Evolutionary conservation across 2,888 invertebrate genomes (phyloP).

Genomic region (Escarpia spicata): DNA sequence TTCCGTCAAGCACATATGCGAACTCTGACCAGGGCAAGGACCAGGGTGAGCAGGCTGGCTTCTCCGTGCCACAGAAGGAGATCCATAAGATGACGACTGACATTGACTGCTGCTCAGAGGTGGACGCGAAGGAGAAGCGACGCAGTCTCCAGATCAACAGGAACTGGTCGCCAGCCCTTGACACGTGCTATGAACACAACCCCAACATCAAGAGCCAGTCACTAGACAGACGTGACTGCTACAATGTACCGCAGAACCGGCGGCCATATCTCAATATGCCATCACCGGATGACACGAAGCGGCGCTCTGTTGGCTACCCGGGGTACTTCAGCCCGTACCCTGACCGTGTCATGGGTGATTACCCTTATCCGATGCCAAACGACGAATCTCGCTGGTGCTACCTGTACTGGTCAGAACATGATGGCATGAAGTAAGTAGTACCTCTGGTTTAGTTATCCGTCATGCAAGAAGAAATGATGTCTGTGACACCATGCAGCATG

Average conservation of each 20-base stretch:
- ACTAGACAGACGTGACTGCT: neutral
- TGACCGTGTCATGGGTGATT: neutral
- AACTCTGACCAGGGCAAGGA: neutral
- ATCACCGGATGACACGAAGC: neutral
- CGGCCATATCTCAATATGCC: constrained; percentile 6
- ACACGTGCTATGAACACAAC: constrained; percentile 21
- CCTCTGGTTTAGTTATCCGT: neutral
- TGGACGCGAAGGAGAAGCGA: neutral
- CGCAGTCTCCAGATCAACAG: neutral
- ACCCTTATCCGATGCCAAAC: neutral
- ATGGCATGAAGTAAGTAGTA: neutral
- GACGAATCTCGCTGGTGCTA: constrained; percentile 1
- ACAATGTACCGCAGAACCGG: neutral
- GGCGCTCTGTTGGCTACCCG: neutral
- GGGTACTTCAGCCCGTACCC: constrained; percentile 1
- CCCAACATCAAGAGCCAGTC: neutral
- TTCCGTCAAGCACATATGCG: neutral
- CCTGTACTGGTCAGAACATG: neutral
- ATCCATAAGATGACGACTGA: constrained; percentile 1
- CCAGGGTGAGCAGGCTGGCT: neutral
- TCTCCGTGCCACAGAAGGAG: neutral
- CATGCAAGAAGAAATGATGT: neutral
- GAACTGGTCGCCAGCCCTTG: constrained; percentile 22
- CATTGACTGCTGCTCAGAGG: neutral
- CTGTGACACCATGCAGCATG: neutral